These are phyloP conservation scores for Campylomormyrus numenius DNA, from an alignment of 2,113 vertebrate species.

Conservation along the genomic window DNA sequence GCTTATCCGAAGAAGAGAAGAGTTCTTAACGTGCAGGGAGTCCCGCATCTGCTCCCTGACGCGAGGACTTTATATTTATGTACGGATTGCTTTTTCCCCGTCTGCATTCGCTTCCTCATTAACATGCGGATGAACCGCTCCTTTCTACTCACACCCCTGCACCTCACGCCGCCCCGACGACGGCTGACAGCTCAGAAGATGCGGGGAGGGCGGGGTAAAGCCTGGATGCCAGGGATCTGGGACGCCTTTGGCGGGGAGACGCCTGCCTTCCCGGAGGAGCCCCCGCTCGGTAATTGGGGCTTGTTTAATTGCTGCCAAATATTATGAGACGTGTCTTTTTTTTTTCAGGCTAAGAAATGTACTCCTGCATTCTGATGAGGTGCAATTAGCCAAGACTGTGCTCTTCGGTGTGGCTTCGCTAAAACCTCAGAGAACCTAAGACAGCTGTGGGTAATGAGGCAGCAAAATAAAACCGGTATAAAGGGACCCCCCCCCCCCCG, in stretches of 20 bases:
- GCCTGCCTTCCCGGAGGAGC: background rate
- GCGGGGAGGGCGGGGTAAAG: background rate
- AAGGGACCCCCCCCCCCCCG: background rate
- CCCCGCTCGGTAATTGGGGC: background rate
- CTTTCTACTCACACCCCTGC: background rate
- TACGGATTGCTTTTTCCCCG: background rate
- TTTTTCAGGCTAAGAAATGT: conserved; percentile 8
- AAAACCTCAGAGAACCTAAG: background rate
- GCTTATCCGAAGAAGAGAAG: background rate
- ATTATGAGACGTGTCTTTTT: conserved; percentile 12
- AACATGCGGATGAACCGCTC: background rate
- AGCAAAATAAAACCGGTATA: conserved; percentile 6
- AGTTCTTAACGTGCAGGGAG: background rate
- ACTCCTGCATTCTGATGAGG: conserved; percentile 14
- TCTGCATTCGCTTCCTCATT: background rate
- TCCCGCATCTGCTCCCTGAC: background rate
- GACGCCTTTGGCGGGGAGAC: background rate
- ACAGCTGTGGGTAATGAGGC: conserved; percentile 10
- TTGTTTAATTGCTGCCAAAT: conserved; percentile 15
- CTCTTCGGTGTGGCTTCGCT: background rate
- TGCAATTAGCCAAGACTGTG: conserved; percentile 1
- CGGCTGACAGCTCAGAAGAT: background rate
- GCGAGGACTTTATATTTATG: background rate
- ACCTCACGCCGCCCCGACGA: background rate
- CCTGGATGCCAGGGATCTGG: background rate